These are phyloP conservation scores for Hydroisotoma schaefferi DNA, from an alignment of 2,888 invertebrate genomes.

Conservation along the genomic window DNA sequence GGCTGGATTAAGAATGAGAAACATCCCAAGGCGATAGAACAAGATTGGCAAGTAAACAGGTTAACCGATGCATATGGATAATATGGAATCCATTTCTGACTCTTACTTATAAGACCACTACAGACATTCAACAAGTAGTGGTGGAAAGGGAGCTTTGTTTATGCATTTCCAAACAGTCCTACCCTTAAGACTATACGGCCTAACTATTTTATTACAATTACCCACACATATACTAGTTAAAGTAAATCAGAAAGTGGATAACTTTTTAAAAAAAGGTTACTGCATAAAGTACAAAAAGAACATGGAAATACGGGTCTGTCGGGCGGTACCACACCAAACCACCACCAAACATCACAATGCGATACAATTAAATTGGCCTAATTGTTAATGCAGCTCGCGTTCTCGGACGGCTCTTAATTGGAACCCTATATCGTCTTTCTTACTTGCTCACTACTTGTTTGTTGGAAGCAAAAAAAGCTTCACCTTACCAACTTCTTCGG, in stretches of 20 bases:
- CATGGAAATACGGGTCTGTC: constrained; percentile 8
- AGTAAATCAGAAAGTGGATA: no score
- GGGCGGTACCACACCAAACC: constrained; percentile 12
- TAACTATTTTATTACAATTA: no score
- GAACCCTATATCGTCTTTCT: constrained; percentile 44
- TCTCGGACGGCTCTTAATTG: constrained; percentile 48
- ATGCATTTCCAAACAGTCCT: no score
- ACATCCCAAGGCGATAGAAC: constrained; percentile 9
- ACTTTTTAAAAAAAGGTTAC: background rate
- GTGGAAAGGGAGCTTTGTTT: no score
- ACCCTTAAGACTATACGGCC: no score
- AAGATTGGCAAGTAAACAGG: constrained; percentile 1
- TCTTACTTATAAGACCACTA: no score
- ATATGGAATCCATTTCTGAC: no score
- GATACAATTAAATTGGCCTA: constrained; percentile 49
- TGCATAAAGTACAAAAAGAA: background rate
- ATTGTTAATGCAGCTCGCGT: constrained; percentile 49
- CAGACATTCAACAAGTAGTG: no score
- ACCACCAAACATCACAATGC: constrained; percentile 19
- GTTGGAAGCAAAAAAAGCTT: constrained; percentile 4
- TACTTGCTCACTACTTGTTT: constrained; percentile 18
- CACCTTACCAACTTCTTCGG: background rate
- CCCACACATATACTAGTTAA: no score
- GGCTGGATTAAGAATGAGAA: background rate
- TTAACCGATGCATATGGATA: no score